Conservation (phyloP, 2,797 vertebrate genomes). For the Platyrinchus mystaceus region DNA sequence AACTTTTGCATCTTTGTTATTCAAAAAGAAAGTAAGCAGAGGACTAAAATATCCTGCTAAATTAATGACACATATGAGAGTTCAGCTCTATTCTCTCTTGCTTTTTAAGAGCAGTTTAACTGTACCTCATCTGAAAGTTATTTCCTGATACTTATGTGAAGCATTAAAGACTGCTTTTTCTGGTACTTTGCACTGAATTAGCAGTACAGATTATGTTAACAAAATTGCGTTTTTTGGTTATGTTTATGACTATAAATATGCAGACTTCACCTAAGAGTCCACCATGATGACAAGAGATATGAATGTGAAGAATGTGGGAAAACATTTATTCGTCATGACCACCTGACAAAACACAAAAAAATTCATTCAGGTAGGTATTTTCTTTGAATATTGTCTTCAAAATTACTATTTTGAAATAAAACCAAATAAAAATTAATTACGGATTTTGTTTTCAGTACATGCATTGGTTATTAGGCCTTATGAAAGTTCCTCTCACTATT, state of each 20-base stretch:
- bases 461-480: not conserved
- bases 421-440: not conserved
- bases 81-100: not conserved
- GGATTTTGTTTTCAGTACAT: not conserved
- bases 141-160: not conserved
- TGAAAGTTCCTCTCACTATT: not conserved
- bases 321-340: conserved; percentile 96
- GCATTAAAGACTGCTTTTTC: not conserved
- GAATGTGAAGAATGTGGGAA: conserved; percentile 97
- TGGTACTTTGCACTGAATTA: not conserved
- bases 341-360: conserved; percentile 97
- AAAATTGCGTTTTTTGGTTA: not conserved
- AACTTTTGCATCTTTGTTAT: not conserved
- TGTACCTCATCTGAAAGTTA: not conserved
- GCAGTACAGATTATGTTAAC: not conserved
- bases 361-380: conserved; percentile 90
- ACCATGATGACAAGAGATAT: conserved; percentile 96
- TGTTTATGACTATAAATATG: not conserved
- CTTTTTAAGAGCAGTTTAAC: not conserved
- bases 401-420: not conserved
- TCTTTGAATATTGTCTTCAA: not conserved
- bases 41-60: not conserved
- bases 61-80: not conserved
- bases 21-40: not conserved
- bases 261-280: conserved; percentile 94